These are phyloP conservation scores for Bothrops jararaca DNA, from an alignment of 2,113 vertebrate species.

Conservation along the genomic window DNA sequence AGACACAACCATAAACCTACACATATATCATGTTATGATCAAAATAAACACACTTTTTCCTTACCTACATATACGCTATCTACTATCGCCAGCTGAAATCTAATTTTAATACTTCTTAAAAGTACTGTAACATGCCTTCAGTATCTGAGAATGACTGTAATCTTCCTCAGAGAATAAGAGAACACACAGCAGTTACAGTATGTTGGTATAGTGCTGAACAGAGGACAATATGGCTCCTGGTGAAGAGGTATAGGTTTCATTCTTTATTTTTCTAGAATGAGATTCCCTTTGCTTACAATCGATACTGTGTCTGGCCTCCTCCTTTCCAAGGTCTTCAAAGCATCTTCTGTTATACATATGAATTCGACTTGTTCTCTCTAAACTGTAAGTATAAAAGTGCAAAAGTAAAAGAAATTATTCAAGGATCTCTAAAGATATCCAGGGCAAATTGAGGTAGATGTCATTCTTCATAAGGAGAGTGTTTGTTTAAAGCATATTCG, in stretches of 20 bases:
- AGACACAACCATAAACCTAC: not conserved
- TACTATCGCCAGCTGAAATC: not conserved
- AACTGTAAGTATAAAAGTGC: not conserved
- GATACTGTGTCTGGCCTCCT: not conserved
- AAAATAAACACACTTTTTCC: not conserved
- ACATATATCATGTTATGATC: not conserved
- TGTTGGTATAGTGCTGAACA: not conserved
- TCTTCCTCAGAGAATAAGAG: not conserved
- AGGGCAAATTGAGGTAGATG: slow-evolving; percentile 38
- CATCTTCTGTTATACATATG: slow-evolving; percentile 32
- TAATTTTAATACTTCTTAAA: not conserved
- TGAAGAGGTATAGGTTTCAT: not conserved
- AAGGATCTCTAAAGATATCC: slow-evolving; percentile 42
- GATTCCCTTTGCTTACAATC: not conserved
- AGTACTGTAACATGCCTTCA: not conserved
- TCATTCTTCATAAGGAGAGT: slow-evolving; percentile 42
- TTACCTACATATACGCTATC: not conserved
- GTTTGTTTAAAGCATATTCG: slow-evolving; percentile 59
- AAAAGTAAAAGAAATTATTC: slow-evolving; percentile 41
- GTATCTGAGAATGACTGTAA: not conserved
- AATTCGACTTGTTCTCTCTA: not conserved
- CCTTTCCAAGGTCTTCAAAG: slow-evolving; percentile 17
- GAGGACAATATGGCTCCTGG: not conserved
- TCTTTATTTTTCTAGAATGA: not conserved
- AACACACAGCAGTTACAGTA: not conserved